Evolutionary conservation across 2,113 vertebrate species (phyloP).

Genomic region (Blennius ocellaris): DNA sequence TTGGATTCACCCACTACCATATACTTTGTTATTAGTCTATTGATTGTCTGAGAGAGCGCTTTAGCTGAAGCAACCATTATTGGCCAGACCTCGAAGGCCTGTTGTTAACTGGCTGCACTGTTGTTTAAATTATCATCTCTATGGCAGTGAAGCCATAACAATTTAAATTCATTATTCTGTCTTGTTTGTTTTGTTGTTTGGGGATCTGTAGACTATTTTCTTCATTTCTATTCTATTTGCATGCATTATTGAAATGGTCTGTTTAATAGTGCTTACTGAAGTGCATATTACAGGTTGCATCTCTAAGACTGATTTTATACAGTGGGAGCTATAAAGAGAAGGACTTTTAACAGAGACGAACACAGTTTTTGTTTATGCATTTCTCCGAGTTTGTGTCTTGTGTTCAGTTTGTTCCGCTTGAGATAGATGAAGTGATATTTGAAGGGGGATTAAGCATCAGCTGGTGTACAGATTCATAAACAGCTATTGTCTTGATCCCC

Average conservation of each 20-base stretch:
- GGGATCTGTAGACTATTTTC: constrained; percentile 50
- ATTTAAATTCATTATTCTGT: constrained; percentile 63
- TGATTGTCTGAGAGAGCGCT: constrained; percentile 55
- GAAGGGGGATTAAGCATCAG: constrained; percentile 58
- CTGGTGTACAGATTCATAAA: constrained; percentile 56
- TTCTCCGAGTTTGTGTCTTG: constrained; percentile 17
- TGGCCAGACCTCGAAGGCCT: constrained; percentile 36
- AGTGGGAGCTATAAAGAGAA: constrained; percentile 21
- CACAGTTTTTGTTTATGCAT: constrained; percentile 39
- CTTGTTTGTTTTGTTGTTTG: constrained; percentile 65
- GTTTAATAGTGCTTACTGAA: constrained; percentile 29
- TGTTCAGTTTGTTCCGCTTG: constrained; percentile 29
- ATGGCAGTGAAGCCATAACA: constrained; percentile 21
- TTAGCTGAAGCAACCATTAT: constrained; percentile 28
- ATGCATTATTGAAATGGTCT: constrained; percentile 40
- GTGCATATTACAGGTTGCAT: constrained; percentile 44
- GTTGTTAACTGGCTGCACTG: constrained; percentile 42
- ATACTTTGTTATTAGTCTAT: constrained; percentile 53
- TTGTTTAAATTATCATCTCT: constrained; percentile 52
- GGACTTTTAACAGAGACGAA: constrained; percentile 42
- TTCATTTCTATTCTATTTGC: constrained; percentile 61
- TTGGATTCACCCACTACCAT: constrained; percentile 13
- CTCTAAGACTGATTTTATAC: constrained; percentile 30
- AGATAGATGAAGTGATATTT: constrained; percentile 59
- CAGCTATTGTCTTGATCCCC: constrained; percentile 66